These are phyloP conservation scores for Opisthocomus hoazin DNA, from an alignment of 2,113 vertebrate genomes.

Conservation along the genomic window DNA sequence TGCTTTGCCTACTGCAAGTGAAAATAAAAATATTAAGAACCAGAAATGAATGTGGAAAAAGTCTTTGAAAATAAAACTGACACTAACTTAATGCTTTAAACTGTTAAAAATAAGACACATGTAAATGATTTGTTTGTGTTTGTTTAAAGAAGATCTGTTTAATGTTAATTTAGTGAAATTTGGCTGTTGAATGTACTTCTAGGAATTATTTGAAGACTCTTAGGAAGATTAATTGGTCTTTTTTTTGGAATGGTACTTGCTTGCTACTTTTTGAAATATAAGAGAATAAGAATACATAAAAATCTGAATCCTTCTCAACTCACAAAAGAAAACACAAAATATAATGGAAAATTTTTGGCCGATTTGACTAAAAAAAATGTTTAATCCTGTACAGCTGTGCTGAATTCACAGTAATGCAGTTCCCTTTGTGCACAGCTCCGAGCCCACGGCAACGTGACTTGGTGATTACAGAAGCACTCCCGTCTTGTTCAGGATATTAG, in stretches of 20 bases:
- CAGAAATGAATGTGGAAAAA: conserved; percentile 14
- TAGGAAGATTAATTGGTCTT: conserved; percentile 31
- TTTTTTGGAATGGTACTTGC: conserved; percentile 9
- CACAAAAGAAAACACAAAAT: neutral
- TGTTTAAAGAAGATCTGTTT: conserved; percentile 45
- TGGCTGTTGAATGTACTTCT: conserved; percentile 32
- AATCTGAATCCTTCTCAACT: neutral
- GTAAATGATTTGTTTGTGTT: conserved; percentile 46
- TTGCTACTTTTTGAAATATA: conserved; percentile 34
- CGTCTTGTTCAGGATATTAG: neutral
- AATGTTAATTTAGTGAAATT: conserved; percentile 41
- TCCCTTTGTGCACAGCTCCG: neutral
- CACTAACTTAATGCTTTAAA: conserved; percentile 3
- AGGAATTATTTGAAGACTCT: conserved; percentile 54
- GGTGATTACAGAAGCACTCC: neutral
- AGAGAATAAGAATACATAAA: neutral
- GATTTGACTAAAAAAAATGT: neutral
- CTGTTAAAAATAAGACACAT: conserved; percentile 35
- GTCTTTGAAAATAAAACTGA: neutral
- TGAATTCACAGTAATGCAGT: neutral
- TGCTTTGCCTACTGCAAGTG: neutral
- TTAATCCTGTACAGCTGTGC: neutral
- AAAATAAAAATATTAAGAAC: conserved; percentile 1
- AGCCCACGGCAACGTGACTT: accelerated
- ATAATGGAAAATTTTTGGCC: neutral